phyloP scores from a whole-genome alignment of 1,140 invertebrate species.

The Ladona fulva region DNA sequence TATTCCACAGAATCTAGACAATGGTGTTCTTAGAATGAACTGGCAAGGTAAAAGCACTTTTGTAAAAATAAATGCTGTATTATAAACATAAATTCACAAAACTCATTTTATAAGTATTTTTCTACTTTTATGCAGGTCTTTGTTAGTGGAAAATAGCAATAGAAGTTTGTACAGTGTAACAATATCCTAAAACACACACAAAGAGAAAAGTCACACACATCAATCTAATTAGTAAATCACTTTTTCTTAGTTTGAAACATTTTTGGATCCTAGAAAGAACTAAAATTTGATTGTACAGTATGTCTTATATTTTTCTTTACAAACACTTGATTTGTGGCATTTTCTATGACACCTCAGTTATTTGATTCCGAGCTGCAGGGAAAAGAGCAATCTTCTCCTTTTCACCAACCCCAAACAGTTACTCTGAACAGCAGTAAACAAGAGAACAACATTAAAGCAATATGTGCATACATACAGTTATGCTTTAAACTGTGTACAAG shows the following conservation, averaged over 20 bases:
- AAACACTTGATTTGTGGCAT: background rate
- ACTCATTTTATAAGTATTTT: background rate
- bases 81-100: background rate
- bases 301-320: background rate
- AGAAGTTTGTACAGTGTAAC: background rate
- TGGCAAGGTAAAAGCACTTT: conserved; percentile 1
- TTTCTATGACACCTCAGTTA: background rate
- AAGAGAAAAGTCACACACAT: background rate
- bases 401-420: background rate
- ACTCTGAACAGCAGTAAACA: background rate
- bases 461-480: background rate
- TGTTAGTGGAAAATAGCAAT: conserved; percentile 7
- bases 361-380: background rate
- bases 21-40: background rate
- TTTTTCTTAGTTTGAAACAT: background rate
- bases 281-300: background rate
- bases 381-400: background rate
- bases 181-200: background rate
- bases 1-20: background rate
- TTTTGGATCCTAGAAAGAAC: background rate
- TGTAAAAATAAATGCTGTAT: conserved; percentile 8
- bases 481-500: background rate
- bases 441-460: background rate
- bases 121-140: conserved; percentile 1
- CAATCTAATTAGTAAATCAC: background rate